Evolutionary conservation across 2,797 vertebrate genomes (phyloP).

Genomic region (Sebastes iracundus): DNA sequence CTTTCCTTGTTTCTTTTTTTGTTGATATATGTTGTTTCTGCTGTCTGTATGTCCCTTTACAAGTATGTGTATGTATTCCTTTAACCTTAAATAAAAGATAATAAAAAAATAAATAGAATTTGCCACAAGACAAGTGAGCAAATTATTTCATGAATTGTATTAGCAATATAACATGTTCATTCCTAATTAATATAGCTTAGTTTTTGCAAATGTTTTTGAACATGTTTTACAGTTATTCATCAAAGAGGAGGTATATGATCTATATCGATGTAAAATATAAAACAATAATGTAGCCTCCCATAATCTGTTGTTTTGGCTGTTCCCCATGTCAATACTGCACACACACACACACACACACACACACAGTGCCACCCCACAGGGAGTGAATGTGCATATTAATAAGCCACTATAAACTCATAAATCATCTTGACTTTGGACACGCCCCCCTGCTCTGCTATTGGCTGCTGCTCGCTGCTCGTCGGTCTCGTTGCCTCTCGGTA

Average conservation of each 20-base stretch:
- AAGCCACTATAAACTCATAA: conserved; percentile 68
- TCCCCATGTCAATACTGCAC: background rate
- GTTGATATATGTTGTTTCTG: too few relatives aligned
- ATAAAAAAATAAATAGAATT: background rate
- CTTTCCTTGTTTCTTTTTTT: too few relatives aligned
- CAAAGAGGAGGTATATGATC: background rate
- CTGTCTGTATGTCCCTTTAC: too few relatives aligned
- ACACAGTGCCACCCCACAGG: background rate
- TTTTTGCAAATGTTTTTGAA: background rate
- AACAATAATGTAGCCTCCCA: background rate
- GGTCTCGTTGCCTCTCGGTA: conserved; percentile 37
- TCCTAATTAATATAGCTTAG: background rate
- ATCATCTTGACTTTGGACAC: conserved; percentile 73
- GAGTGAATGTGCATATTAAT: conserved; percentile 56
- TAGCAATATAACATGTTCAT: background rate
- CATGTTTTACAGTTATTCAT: background rate
- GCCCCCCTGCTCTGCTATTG: conserved; percentile 69
- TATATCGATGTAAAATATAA: background rate
- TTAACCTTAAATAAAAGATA: too few relatives aligned
- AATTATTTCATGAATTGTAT: background rate
- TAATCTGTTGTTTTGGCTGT: background rate
- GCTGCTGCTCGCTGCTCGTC: conserved; percentile 41
- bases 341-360: background rate
- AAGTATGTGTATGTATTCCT: too few relatives aligned
- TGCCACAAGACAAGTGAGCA: background rate